Conservation (phyloP, 2,888 invertebrate genomes). For the Dicyrtomina minuta region DNA sequence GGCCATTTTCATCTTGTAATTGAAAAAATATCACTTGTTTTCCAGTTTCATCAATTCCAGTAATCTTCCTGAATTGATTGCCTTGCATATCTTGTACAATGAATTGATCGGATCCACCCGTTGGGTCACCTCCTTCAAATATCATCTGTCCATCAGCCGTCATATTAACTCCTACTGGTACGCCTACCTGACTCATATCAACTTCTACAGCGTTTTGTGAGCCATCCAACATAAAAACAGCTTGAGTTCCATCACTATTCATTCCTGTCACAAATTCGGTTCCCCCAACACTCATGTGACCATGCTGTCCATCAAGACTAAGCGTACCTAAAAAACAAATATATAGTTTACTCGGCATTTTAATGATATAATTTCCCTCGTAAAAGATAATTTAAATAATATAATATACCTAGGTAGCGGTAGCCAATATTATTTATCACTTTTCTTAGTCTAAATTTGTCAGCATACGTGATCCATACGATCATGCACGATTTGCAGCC, state of each 20-base stretch:
- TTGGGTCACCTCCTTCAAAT: slow-evolving; percentile 37
- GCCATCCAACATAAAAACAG: slow-evolving; percentile 51
- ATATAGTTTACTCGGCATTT: neutral
- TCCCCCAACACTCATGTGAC: slow-evolving; percentile 32
- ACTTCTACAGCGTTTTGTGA: slow-evolving; percentile 49
- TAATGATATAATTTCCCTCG: neutral
- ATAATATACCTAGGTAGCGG: too few species aligned
- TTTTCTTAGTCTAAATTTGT: too few species aligned
- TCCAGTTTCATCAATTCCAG: slow-evolving; percentile 48
- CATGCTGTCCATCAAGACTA: slow-evolving; percentile 59
- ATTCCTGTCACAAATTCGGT: slow-evolving; percentile 37
- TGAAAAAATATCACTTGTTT: slow-evolving; percentile 52
- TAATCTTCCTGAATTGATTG: slow-evolving; percentile 48
- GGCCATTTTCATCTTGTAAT: slow-evolving; percentile 44
- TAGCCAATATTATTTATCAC: too few species aligned
- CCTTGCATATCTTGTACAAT: slow-evolving; percentile 52
- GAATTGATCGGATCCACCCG: slow-evolving; percentile 37
- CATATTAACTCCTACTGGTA: slow-evolving; percentile 49
- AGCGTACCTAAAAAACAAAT: slow-evolving; percentile 58
- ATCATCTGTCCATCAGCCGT: slow-evolving; percentile 51
- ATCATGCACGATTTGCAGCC: too few species aligned
- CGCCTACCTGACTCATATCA: slow-evolving; percentile 39
- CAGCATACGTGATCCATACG: too few species aligned
- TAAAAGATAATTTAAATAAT: neutral
- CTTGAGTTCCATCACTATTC: slow-evolving; percentile 46